Evolutionary conservation across 2,797 vertebrate species (phyloP).

Genomic region (Aplochiton taeniatus): DNA sequence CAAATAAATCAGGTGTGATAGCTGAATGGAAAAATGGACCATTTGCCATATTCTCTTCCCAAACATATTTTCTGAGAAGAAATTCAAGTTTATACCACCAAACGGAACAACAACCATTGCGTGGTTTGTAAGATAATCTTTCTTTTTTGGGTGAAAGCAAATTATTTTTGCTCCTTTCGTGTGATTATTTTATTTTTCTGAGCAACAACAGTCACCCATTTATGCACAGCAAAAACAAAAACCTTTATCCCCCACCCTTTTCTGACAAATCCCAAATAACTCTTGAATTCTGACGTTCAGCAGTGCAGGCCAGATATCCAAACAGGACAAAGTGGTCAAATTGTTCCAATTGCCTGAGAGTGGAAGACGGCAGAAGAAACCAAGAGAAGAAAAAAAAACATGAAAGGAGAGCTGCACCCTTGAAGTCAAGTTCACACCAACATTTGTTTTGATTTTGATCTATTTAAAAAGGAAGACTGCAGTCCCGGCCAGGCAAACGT

Average conservation of each 20-base stretch:
- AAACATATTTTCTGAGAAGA: constrained; percentile 58
- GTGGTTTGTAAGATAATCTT: too few species aligned
- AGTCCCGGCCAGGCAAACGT: constrained; percentile 19
- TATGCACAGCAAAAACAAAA: constrained; percentile 44
- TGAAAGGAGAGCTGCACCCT: constrained; percentile 41
- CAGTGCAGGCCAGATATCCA: constrained; percentile 59
- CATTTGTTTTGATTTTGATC: constrained; percentile 53
- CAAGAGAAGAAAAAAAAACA: constrained; percentile 23
- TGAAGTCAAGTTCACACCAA: constrained; percentile 41
- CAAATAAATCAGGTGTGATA: constrained; percentile 79
- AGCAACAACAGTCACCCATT: not conserved
- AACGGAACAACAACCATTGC: too few species aligned
- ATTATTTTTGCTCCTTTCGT: not conserved
- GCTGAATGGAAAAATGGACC: constrained; percentile 64
- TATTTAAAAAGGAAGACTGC: constrained; percentile 48
- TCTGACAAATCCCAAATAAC: constrained; percentile 59
- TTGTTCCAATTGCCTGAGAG: constrained; percentile 56
- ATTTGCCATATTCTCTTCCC: constrained; percentile 64
- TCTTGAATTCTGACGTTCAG: constrained; percentile 56
- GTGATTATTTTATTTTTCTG: not conserved
- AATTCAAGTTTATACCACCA: constrained; percentile 36
- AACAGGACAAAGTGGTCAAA: constrained; percentile 64
- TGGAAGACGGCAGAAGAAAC: constrained; percentile 49
- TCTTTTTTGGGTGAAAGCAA: too few species aligned
- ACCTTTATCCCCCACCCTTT: constrained; percentile 30